Conservation (phyloP, 1,140 invertebrate species). For the Yoshiicerus persimilis region DNA sequence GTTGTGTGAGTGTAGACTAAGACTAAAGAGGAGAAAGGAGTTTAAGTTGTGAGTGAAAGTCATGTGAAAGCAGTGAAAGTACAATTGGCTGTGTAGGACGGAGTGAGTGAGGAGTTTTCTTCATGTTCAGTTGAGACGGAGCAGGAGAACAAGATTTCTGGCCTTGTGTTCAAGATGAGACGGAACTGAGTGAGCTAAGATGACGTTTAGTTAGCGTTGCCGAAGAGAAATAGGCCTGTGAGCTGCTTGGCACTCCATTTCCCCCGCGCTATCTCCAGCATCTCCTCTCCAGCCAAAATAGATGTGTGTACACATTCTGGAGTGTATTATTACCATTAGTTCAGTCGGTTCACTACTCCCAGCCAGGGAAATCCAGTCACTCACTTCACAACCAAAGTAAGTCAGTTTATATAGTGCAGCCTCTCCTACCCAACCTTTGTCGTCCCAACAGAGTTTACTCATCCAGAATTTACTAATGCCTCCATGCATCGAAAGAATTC, state of each 20-base stretch:
- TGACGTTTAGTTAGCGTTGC: background rate
- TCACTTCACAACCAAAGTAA: background rate
- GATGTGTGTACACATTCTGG: constrained; percentile 15
- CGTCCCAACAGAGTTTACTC: constrained; percentile 25
- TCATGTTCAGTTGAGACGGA: background rate
- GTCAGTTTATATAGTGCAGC: background rate
- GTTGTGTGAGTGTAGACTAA: background rate
- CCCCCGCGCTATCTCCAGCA: background rate
- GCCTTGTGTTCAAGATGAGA: background rate
- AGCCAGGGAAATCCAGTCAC: background rate
- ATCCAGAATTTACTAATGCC: constrained; percentile 42
- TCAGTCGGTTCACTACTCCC: background rate
- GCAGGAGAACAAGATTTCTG: background rate
- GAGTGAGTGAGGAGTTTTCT: background rate
- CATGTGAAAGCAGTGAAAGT: background rate
- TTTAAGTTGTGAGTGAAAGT: constrained; percentile 8
- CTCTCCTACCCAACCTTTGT: background rate
- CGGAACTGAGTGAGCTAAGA: background rate
- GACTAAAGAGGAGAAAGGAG: background rate
- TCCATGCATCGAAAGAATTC: constrained; percentile 34
- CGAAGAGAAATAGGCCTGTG: background rate
- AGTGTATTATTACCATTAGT: constrained; percentile 23
- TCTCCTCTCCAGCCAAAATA: constrained; percentile 1
- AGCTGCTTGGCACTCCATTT: background rate
- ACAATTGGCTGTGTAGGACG: background rate